A percentile compares a stretch with the other conserved stretches of the same genome.
phyloP scores from a whole-genome alignment of 2,888 invertebrate species.

The Zhuqinia jingwanae region DNA sequence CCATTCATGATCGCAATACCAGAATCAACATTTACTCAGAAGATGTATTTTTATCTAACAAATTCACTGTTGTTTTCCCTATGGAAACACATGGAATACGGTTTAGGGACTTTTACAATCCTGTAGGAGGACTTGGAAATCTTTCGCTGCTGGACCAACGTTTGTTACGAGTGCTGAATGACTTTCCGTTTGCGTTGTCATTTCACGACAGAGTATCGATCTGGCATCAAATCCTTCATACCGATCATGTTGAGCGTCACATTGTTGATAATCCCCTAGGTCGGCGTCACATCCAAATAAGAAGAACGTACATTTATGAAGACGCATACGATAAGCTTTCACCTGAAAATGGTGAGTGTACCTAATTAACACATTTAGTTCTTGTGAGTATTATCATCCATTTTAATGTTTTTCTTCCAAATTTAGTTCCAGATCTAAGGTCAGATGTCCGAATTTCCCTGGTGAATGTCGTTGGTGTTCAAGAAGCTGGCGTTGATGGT shows the following conservation, averaged over 20 bases:
- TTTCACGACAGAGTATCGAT: conserved; percentile 95
- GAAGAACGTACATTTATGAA: conserved; percentile 97
- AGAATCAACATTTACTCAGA: conserved; percentile 89
- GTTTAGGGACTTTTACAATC: conserved; percentile 77
- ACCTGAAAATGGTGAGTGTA: conserved; percentile 92
- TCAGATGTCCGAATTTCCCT: conserved; percentile 93
- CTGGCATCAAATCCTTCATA: conserved; percentile 86
- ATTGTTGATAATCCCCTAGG: conserved; percentile 84
- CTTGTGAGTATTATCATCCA: not conserved
- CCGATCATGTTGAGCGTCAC: conserved; percentile 85
- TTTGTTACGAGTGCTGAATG: conserved; percentile 92
- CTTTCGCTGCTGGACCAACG: conserved; percentile 52
- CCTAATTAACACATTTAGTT: conserved; percentile 36
- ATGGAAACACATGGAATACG: conserved; percentile 81
- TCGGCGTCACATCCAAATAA: conserved; percentile 88
- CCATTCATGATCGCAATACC: conserved; percentile 92
- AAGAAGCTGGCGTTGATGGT: conserved; percentile 98
- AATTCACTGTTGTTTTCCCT: conserved; percentile 80
- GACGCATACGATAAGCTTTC: conserved; percentile 98
- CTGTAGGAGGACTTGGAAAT: conserved; percentile 35
- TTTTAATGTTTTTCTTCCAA: conserved; percentile 29
- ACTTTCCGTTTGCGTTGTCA: conserved; percentile 96
- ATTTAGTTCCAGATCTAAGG: conserved; percentile 92
- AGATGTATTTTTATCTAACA: conserved; percentile 85
- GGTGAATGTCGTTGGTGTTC: conserved; percentile 93